Evolutionary conservation across 2,113 vertebrate species (phyloP), one percentile per base, ranked within the genome.

Genomic region (Thunnus maccoyii): DNA sequence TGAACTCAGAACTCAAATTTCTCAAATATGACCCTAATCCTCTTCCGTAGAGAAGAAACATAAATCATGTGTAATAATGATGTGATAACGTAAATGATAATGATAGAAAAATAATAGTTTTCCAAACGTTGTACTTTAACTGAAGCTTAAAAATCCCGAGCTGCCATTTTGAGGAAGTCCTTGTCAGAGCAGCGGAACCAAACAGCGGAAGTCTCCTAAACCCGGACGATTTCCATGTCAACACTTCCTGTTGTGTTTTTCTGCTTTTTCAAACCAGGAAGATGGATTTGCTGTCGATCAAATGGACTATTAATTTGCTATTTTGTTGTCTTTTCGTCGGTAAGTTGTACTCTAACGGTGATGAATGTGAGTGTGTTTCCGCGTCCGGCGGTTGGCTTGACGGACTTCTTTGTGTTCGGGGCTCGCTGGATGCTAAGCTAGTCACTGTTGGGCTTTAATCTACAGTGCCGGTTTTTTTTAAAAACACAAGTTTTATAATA

Each of bases 231-330:
- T 88, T 69, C 25, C 30, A n/a, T 48, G 72, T 74, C 62, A 63
- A 52, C 81, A 85, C 88, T 89, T 88, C 86, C 91, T 91, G 91
- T 89, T 90, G 86, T 92, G 84, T 83, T 89, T 80, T 77, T 86
- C 85, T 72, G 78, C 74, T 79, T 81, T 78, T 66, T 71, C 67
- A 78, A 91, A 94, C 84, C 93, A 95, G 93, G 94, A 95, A 95
- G 94, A 96, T 96, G 94, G 93, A 87, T 88, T 66, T 78, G 9
- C 67, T 69, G 54, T 86, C 89, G 77, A 85, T 22, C 51, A 93
- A 90, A 79, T 89, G 78, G 87, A 30, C 80, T 5, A 25, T 86
- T 78, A 46, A 82, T 47, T 48, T 94, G 14, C 4, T 91, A 9
- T 1, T 93, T 85, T 88, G 74, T 71, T 82, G 72, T 0, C 77